Percentiles rank a stretch among this genome's conserved stretches.
phyloP scores from a whole-genome alignment of 2,888 invertebrate genomes.

The Macaria liturata region DNA sequence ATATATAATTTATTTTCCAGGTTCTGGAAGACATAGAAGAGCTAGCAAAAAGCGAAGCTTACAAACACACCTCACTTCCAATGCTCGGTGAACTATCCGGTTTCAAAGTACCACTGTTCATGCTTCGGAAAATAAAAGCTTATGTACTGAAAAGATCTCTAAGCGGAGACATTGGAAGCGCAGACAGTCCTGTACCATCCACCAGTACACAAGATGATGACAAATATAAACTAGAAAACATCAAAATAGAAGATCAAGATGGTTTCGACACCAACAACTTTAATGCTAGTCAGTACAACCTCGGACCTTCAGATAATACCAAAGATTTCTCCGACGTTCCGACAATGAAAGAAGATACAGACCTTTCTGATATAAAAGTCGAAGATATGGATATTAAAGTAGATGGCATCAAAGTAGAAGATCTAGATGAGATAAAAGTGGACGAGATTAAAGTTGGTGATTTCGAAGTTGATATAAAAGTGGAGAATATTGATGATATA shows the following conservation, averaged over 20 bases:
- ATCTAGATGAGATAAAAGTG: slow-evolving; percentile 69
- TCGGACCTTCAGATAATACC: slow-evolving; percentile 60
- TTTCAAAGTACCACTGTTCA: slow-evolving; percentile 89
- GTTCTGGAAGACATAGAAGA: slow-evolving; percentile 90
- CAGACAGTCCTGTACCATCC: slow-evolving; percentile 69
- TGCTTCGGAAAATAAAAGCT: slow-evolving; percentile 88
- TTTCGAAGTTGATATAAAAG: slow-evolving; percentile 68
- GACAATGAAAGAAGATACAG: slow-evolving; percentile 67
- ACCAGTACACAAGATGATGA: slow-evolving; percentile 63
- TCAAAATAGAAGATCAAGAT: slow-evolving; percentile 69
- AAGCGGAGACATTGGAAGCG: slow-evolving; percentile 59
- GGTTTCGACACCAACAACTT: slow-evolving; percentile 65
- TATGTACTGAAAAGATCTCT: slow-evolving; percentile 80
- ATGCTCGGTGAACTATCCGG: slow-evolving; percentile 88
- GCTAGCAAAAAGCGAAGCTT: slow-evolving; percentile 88
- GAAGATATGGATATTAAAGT: slow-evolving; percentile 78
- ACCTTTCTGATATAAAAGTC: slow-evolving; percentile 75
- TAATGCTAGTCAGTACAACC: slow-evolving; percentile 66
- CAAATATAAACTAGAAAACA: slow-evolving; percentile 62
- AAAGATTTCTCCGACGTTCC: slow-evolving; percentile 68
- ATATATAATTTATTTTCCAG: slow-evolving; percentile 45
- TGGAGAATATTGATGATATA: slow-evolving; percentile 69
- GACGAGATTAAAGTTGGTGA: slow-evolving; percentile 74
- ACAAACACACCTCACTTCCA: slow-evolving; percentile 85
- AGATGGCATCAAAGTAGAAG: slow-evolving; percentile 71